Percentiles rank a stretch among this genome's conserved stretches.
phyloP scores from a whole-genome alignment of 2,888 invertebrate genomes.

The Xestobium rufovillosum region DNA sequence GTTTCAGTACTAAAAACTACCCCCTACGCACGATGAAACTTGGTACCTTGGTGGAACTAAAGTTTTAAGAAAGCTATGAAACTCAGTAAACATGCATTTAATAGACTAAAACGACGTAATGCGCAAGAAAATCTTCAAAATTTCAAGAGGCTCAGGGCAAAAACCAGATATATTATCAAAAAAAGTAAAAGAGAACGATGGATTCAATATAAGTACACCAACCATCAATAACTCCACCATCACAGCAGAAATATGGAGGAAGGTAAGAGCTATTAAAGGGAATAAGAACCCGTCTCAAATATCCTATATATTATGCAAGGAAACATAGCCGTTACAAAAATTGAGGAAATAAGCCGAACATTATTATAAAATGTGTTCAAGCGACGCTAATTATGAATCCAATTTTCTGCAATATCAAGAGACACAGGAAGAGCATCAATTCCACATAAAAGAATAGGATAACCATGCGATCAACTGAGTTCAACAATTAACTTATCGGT shows the following conservation, averaged over 20 bases:
- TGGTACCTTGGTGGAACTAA: conserved; percentile 22
- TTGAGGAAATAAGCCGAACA: conserved; percentile 9
- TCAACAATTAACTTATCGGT: conserved; percentile 9
- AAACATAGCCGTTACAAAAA: no score
- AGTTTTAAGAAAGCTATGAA: conserved; percentile 17
- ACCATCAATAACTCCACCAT: conserved; percentile 12
- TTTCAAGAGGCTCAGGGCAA: conserved; percentile 19
- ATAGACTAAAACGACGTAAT: conserved; percentile 15
- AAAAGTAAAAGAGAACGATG: conserved; percentile 17
- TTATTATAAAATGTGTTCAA: conserved; percentile 8
- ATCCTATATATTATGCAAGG: no score
- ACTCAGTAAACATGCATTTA: conserved; percentile 18
- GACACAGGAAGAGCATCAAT: conserved; percentile 3
- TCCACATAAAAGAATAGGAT: conserved; percentile 4
- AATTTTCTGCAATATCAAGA: conserved; percentile 4
- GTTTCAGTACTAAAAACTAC: conserved; percentile 8
- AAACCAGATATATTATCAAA: conserved; percentile 16
- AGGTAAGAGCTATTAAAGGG: no score
- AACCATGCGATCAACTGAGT: conserved; percentile 13
- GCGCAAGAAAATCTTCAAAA: conserved; percentile 14
- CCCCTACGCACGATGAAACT: background rate
- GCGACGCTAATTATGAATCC: conserved; percentile 5
- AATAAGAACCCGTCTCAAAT: no score
- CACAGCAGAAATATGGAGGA: conserved; percentile 10
- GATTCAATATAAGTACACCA: conserved; percentile 12